These are phyloP conservation scores for Potamarius usumacintae DNA, from an alignment of 2,113 vertebrate species.

Conservation along the genomic window DNA sequence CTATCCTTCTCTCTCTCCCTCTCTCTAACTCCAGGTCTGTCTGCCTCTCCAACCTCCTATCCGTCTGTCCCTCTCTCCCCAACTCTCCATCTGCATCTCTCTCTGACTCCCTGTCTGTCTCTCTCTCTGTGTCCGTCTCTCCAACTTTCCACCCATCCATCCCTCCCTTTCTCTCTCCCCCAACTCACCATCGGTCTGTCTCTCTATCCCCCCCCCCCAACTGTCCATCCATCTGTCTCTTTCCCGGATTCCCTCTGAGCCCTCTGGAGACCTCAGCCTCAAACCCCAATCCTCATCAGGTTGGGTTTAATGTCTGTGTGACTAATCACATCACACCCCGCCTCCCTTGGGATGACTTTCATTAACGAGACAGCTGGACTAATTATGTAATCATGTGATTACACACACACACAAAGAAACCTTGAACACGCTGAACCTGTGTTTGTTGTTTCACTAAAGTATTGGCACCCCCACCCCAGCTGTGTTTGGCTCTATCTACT, in stretches of 20 bases:
- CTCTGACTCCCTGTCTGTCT: too few relatives aligned
- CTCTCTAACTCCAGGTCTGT: too few relatives aligned
- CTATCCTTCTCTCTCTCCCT: too few relatives aligned
- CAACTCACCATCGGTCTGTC: too few relatives aligned
- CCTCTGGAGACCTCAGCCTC: neutral
- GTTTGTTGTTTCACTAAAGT: neutral
- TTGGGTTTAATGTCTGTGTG: constrained; percentile 79
- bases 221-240: too few relatives aligned
- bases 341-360: constrained; percentile 86
- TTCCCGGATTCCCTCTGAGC: too few relatives aligned
- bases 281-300: neutral
- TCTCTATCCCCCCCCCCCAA: too few relatives aligned
- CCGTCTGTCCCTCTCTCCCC: too few relatives aligned
- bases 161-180: too few relatives aligned
- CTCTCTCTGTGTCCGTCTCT: neutral
- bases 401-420: constrained; percentile 52
- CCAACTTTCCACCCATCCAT: too few relatives aligned
- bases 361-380: constrained; percentile 92
- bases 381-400: constrained; percentile 93
- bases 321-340: constrained; percentile 85
- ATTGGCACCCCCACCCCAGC: neutral
- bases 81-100: too few relatives aligned
- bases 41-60: too few relatives aligned
- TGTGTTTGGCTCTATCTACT: neutral
- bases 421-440: neutral